These are phyloP conservation scores for Acropora tenuis DNA, from an alignment of 64 coral and sea anemone species.

Conservation along the genomic window DNA sequence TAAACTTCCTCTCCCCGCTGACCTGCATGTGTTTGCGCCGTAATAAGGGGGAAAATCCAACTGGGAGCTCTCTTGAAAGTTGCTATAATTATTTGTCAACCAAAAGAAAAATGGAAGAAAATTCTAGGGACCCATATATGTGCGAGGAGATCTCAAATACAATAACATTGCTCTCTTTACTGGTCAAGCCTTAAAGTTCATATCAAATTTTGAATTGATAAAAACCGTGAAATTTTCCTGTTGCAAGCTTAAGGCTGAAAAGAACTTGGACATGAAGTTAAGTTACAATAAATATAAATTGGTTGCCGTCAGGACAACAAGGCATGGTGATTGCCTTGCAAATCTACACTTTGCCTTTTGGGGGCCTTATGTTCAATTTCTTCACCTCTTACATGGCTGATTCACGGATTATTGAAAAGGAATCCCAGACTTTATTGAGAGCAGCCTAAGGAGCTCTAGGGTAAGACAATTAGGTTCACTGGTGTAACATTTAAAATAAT, in stretches of 20 bases:
- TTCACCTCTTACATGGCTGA: not conserved
- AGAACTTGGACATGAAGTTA: no score
- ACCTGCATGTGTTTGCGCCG: not conserved
- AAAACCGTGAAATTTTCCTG: no score
- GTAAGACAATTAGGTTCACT: constrained; percentile 32
- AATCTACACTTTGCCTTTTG: no score
- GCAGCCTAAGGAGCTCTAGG: constrained; percentile 30
- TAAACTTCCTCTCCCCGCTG: not conserved
- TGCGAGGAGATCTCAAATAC: not conserved
- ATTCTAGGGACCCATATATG: not conserved
- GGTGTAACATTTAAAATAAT: constrained; percentile 46
- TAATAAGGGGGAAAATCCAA: not conserved
- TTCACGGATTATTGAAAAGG: constrained; percentile 27
- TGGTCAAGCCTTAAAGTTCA: no score
- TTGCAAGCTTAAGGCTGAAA: no score
- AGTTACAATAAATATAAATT: no score
- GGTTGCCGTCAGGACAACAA: no score
- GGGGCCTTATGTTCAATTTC: not conserved
- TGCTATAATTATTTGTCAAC: no score
- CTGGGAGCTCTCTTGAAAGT: no score
- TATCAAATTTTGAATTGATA: no score
- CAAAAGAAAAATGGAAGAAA: constrained; percentile 20
- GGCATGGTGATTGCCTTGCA: no score
- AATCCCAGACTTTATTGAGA: constrained; percentile 61
- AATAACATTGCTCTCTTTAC: no score